Base-by-base conservation (phyloP, 2,888 invertebrate genomes). In the Trilocha varians region DNA sequence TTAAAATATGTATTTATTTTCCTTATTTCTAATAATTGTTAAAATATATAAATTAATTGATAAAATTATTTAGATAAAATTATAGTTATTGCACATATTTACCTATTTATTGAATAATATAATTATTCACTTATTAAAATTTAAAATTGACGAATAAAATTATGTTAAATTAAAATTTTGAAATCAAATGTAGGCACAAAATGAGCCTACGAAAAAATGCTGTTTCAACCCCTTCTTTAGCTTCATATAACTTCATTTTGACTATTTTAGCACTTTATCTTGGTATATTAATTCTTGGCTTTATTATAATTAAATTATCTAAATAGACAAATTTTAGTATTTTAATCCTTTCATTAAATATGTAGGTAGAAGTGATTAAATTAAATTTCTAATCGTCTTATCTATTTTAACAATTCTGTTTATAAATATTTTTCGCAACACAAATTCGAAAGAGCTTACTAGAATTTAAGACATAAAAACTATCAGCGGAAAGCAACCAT, bases 1-100 rank as follows among this genome's bases (percentile, higher is more conserved):
- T n/a, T n/a, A n/a, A n/a, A n/a, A 25, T 25, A 25, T 25, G 25
- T 25, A 25, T 6, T 9, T 25, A 5, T 25, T 25, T 25, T 25
- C 8, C 11, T 25, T 9, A 25, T 9, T 25, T 25, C 11, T 9
- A 25, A 5, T 25, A 25, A 25, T n/a, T 49, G 48, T 48, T 54
- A 16, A 47, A 45, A 50, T 46, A 45, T 54, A 56, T 50, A 46
- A 49, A 39, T 32, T 52, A 53, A 55, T 50, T 25, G 25, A 25
- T 34, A 9, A 34, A 34, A 13, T 6, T 5, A 34, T 35, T 35
- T 13, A 14, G 16, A 35, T 35, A 8, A 14, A 13, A 2, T 14
- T 9, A 35, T 9, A 35, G 9, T 35, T 35, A 4, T 34, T 14
- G 16, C 25, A 25, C 25, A 9, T 25, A 6, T 25, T 25, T 25